Percentiles rank a stretch among this genome's conserved stretches.
phyloP scores from a whole-genome alignment of 2,113 vertebrate species.

The Lucifuga dentata region DNA sequence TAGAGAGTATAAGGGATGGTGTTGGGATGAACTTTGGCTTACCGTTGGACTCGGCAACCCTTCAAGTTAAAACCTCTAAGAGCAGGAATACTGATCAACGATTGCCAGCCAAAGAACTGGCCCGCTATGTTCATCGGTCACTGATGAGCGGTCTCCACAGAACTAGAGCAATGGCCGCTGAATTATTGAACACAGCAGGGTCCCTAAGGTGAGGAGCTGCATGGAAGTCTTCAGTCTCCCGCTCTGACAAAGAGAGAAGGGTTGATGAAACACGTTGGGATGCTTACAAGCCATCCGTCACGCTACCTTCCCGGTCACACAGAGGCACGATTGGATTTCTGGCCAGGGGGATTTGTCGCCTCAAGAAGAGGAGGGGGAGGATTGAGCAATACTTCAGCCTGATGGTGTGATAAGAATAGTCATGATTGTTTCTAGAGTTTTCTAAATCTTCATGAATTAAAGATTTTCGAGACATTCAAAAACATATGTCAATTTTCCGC shows the following conservation, averaged over 20 bases:
- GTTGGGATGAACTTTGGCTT: conserved; percentile 46
- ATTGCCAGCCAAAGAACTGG: conserved; percentile 3
- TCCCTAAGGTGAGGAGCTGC: conserved; percentile 64
- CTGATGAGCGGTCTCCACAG: conserved; percentile 70
- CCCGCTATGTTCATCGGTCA: conserved; percentile 67
- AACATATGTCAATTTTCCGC: neutral
- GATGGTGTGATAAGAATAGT: conserved; percentile 36
- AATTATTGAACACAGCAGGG: conserved; percentile 73
- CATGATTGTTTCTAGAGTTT: conserved; percentile 51
- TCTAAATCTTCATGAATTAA: conserved; percentile 44
- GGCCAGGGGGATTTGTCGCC: conserved; percentile 56
- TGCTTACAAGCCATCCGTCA: conserved; percentile 76
- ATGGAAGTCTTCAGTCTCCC: conserved; percentile 73
- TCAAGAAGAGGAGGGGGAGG: conserved; percentile 11
- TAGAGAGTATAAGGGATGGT: conserved; percentile 6
- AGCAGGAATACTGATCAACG: conserved; percentile 13
- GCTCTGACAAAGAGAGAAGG: conserved; percentile 59
- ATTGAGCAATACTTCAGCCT: conserved; percentile 52
- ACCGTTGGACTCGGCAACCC: conserved; percentile 7
- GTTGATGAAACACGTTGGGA: conserved; percentile 74
- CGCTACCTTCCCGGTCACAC: conserved; percentile 39
- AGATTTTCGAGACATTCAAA: conserved; percentile 16
- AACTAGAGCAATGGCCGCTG: conserved; percentile 72
- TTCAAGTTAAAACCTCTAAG: conserved; percentile 14
- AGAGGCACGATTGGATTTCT: conserved; percentile 68